These are phyloP conservation scores for Phataginus tetradactyla DNA, from an alignment of 2,797 vertebrate genomes.

Conservation along the genomic window DNA sequence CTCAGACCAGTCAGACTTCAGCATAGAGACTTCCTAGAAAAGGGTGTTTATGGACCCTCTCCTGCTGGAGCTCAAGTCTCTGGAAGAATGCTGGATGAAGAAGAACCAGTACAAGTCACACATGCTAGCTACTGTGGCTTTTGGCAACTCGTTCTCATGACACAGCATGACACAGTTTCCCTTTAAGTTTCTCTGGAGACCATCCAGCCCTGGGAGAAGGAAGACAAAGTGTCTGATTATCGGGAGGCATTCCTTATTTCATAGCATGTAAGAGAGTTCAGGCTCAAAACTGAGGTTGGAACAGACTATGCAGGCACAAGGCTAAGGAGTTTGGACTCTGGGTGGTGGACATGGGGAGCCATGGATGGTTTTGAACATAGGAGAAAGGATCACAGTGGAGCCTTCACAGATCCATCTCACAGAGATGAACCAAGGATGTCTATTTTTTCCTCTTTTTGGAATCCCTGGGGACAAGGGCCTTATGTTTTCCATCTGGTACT, in stretches of 20 bases:
- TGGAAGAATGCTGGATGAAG: neutral
- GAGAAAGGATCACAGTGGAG: neutral
- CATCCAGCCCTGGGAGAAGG: neutral
- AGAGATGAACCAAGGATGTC: neutral
- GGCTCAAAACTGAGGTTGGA: neutral
- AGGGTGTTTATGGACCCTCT: neutral
- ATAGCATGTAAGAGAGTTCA: neutral
- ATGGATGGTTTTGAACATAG: neutral
- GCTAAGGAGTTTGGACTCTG: neutral
- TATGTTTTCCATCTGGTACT: neutral
- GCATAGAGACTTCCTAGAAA: neutral
- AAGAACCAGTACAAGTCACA: neutral
- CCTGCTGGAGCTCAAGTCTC: neutral
- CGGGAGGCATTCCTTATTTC: neutral
- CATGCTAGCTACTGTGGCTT: neutral
- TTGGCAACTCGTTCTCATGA: neutral
- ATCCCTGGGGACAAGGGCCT: neutral
- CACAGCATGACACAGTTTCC: neutral
- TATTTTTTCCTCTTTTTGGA: neutral
- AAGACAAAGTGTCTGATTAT: neutral
- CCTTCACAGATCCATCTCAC: neutral
- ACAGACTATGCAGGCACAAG: neutral
- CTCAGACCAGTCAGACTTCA: neutral
- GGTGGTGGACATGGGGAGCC: neutral
- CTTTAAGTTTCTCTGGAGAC: slow-evolving; percentile 20